A percentile compares a stretch with the other conserved stretches of the same genome.
Evolutionary conservation across 1,140 invertebrate genomes (phyloP).

Genomic region (Lepidotrigona ventralis): DNA sequence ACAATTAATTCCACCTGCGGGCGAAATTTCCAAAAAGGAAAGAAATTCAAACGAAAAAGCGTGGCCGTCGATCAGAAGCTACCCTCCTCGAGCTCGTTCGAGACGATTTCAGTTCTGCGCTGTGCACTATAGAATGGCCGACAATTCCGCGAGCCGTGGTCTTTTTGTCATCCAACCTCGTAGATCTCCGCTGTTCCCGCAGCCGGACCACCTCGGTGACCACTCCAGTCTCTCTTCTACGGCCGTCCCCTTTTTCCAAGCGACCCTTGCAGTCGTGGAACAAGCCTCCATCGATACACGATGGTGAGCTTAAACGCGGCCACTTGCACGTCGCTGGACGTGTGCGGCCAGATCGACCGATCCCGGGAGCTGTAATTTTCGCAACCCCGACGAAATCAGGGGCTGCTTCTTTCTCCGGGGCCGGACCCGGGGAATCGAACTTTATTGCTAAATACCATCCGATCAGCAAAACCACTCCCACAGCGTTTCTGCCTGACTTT

Average conservation of each 20-base stretch:
- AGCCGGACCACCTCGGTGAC: conserved; percentile 68
- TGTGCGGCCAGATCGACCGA: conserved; percentile 51
- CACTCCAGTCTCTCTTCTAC: conserved; percentile 59
- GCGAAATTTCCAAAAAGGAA: conserved; percentile 11
- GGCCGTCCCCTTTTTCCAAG: conserved; percentile 41
- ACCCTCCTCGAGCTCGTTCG: conserved; percentile 55
- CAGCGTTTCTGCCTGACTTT: conserved; percentile 27
- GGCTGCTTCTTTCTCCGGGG: conserved; percentile 73
- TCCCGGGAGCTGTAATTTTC: conserved; percentile 76
- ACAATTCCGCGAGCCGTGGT: conserved; percentile 48
- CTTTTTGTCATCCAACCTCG: conserved; percentile 73
- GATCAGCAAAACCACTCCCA: conserved; percentile 76
- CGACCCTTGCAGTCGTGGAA: conserved; percentile 46
- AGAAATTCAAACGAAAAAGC: conserved; percentile 55
- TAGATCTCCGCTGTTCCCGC: conserved; percentile 67
- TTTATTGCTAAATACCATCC: conserved; percentile 80
- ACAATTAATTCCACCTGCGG: conserved; percentile 28
- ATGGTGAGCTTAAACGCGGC: conserved; percentile 71
- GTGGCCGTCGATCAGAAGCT: conserved; percentile 31
- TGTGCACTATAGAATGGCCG: conserved; percentile 10
- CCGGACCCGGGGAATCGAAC: conserved; percentile 73
- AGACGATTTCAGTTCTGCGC: conserved; percentile 60
- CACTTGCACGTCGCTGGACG: conserved; percentile 60
- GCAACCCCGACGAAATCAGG: conserved; percentile 78
- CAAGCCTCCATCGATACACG: conserved; percentile 68